Conservation (phyloP, 2,113 vertebrate genomes). For the Ophthalmolycus amberensis region DNA sequence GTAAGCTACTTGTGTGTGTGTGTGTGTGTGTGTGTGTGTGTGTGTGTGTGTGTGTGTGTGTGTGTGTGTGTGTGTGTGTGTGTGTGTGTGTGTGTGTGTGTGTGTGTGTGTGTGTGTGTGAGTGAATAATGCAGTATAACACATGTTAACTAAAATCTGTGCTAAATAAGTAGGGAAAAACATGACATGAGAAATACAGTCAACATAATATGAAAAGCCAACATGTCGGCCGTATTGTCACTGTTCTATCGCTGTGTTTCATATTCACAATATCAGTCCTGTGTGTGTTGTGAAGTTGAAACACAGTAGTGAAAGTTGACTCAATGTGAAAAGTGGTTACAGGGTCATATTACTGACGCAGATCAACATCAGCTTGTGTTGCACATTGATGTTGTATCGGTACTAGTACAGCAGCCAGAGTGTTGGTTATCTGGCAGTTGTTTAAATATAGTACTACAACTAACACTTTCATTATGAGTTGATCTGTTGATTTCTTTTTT, state of each 20-base stretch:
- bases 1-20: constrained; percentile 40
- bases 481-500: not conserved
- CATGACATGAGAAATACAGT: not conserved
- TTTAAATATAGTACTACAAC: too few species aligned
- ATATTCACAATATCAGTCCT: constrained; percentile 27
- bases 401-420: too few species aligned
- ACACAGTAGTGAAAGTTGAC: constrained; percentile 67
- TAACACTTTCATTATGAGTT: not conserved
- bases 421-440: not conserved
- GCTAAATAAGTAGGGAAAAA: not conserved
- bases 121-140: not conserved
- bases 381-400: not conserved
- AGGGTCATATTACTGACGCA: constrained; percentile 15
- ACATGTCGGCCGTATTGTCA: constrained; percentile 2
- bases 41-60: constrained; percentile 27
- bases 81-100: constrained; percentile 20
- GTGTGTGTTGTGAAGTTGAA: constrained; percentile 42
- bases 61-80: constrained; percentile 19
- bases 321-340: constrained; percentile 55
- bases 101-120: constrained; percentile 2
- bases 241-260: constrained; percentile 30
- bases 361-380: constrained; percentile 12
- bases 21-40: constrained; percentile 54
- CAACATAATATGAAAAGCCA: not conserved
- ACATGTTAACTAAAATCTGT: not conserved